A percentile compares a stretch with the other conserved stretches of the same genome.
phyloP scores from a whole-genome alignment of 2,113 vertebrate species.

The Atherinomorus stipes region DNA sequence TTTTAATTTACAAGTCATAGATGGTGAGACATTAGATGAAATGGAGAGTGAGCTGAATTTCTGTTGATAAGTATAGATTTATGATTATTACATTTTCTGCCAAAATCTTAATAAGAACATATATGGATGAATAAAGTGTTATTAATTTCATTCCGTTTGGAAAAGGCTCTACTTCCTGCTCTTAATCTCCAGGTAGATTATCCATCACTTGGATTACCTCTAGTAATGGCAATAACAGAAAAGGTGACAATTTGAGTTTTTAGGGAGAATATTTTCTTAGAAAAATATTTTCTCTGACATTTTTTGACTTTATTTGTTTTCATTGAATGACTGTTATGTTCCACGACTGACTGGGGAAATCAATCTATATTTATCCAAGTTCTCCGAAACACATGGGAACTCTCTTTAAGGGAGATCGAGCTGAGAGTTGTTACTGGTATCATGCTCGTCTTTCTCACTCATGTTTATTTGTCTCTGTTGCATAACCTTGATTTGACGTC shows the following conservation, averaged over 20 bases:
- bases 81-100: too few species aligned
- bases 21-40: too few species aligned
- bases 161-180: too few species aligned
- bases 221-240: not conserved
- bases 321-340: slow-evolving; percentile 36
- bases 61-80: too few species aligned
- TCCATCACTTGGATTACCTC: not conserved
- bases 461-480: slow-evolving; percentile 56
- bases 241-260: not conserved
- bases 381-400: slow-evolving; percentile 61
- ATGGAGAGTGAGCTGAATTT: too few species aligned
- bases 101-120: too few species aligned
- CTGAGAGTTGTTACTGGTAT: slow-evolving; percentile 8
- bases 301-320: slow-evolving; percentile 19
- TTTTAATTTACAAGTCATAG: too few species aligned
- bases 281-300: slow-evolving; percentile 21
- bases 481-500: slow-evolving; percentile 21
- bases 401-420: slow-evolving; percentile 23
- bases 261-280: not conserved
- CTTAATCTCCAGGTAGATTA: not conserved
- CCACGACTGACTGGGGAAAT: slow-evolving; percentile 31
- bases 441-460: slow-evolving; percentile 21
- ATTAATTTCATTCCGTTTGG: not conserved
- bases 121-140: too few species aligned
- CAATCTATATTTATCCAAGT: slow-evolving; percentile 55